A percentile compares a stretch with the other conserved stretches of the same genome.
These are phyloP conservation scores for Ginglymostoma cirratum DNA, from an alignment of 2,113 vertebrate species.

Conservation along the genomic window DNA sequence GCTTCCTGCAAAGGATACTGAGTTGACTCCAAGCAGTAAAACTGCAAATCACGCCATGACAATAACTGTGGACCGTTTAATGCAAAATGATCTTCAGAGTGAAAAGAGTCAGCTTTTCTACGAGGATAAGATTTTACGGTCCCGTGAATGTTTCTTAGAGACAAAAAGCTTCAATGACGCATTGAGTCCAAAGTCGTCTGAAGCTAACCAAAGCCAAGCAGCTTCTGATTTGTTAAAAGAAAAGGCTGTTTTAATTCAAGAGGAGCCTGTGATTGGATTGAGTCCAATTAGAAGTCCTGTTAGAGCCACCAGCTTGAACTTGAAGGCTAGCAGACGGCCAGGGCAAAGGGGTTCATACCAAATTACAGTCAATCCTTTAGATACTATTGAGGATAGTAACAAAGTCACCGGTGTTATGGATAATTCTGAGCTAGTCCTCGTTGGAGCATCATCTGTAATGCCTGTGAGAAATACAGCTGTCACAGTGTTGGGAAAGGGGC, in stretches of 20 bases:
- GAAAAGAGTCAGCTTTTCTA: conserved; percentile 6
- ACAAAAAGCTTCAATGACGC: neutral
- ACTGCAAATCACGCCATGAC: neutral
- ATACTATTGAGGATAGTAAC: neutral
- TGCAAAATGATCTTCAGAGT: neutral
- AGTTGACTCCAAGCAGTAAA: neutral
- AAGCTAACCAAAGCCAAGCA: conserved; percentile 55
- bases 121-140: neutral
- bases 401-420: neutral
- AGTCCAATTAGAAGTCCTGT: conserved; percentile 37
- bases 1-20: neutral
- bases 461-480: conserved; percentile 36
- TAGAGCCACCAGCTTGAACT: conserved; percentile 36
- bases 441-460: conserved; percentile 47
- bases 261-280: conserved; percentile 42
- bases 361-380: conserved; percentile 38
- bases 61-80: neutral
- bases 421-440: neutral
- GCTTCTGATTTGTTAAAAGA: neutral
- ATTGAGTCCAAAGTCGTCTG: neutral
- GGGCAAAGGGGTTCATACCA: conserved; percentile 1
- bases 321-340: conserved; percentile 26
- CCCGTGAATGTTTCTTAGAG: neutral
- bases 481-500: conserved; percentile 45
- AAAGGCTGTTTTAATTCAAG: conserved; percentile 44